Base-by-base conservation (phyloP, 1,140 invertebrate genomes). In the Brachionus rotundiformis region DNA sequence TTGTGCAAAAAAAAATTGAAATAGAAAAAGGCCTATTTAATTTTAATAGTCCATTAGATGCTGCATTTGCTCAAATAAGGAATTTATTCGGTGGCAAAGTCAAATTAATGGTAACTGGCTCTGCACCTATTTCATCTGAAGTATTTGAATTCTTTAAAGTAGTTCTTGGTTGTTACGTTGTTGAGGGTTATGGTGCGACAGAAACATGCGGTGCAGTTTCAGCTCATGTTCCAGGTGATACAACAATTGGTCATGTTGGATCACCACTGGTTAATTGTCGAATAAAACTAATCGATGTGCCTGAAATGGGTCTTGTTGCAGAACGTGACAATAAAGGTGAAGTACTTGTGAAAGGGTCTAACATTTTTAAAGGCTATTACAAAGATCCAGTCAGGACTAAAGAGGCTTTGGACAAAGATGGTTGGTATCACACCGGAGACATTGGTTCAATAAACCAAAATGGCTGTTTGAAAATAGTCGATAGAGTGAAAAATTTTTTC, bases 251-350 rank as follows among this genome's bases (percentile, higher is more conserved):
- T 63, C 94, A 96, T 89, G 95, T 98, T 63, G 95, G 96, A 61
- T 94, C 95, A 83, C 95, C 96, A 59, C 91, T 98, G 31, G 92
- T 93, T 63, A 96, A 95, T 89, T 94, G 93, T 87, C 93, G 92
- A 86, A 91, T 98, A 61, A 98, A 98, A 91, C 88, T 99, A 83
- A 92, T 93, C 23, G 96, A 98, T 88, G 95, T 98, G 79, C 95
- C 96, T 81, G 96, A 98, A 87, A 98, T 98, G 95, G 94, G 96
- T 86, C 98, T 98, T 86, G 96, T 91, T 89, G 93, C 95, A 81
- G 84, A 83, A 1, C 27, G 71, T n/a, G 83, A 88, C 39, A 85
- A 86, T 44, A 85, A 85, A 82, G 88, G 83, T 83, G 88, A 89
- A 84, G 88, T 89, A 5, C 96, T 95, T 86, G 93, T 96, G 25